Conservation (phyloP, 2,797 vertebrate species). For the Telmatherina bonti region DNA sequence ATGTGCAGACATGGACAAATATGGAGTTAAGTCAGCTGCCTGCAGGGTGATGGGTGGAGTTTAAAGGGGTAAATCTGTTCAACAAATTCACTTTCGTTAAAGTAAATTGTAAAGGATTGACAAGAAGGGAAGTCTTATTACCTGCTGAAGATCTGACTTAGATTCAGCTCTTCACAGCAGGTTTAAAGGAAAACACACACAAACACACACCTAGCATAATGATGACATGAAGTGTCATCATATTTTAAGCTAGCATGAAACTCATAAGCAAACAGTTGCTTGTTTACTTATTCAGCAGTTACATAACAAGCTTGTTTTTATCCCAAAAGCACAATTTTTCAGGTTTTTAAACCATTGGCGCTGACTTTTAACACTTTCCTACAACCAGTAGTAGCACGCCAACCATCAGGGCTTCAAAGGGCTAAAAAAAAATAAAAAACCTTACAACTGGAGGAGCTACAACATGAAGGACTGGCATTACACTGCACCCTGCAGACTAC, state of each 20-base stretch:
- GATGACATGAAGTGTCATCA: neutral
- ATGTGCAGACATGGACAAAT: neutral
- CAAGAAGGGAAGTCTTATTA: no score
- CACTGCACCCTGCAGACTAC: no score
- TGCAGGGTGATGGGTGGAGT: neutral
- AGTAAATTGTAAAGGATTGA: neutral
- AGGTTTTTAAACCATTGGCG: neutral
- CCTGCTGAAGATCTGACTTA: no score
- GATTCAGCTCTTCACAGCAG: no score
- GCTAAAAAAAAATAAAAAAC: neutral
- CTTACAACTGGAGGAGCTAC: neutral
- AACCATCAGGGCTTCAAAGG: neutral
- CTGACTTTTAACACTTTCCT: neutral
- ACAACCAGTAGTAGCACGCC: neutral
- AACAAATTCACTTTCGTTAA: neutral
- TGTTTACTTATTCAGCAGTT: neutral
- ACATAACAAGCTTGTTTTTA: neutral
- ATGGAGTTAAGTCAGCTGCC: slow-evolving; percentile 1
- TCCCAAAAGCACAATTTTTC: neutral
- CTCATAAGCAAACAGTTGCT: neutral
- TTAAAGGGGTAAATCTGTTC: neutral
- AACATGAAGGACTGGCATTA: no score
- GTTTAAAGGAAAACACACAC: no score
- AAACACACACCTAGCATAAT: neutral
- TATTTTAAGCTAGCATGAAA: neutral